A percentile compares a stretch with the other conserved stretches of the same genome.
Conservation (phyloP, 2,113 vertebrate genomes). For the Albula goreensis region DNA sequence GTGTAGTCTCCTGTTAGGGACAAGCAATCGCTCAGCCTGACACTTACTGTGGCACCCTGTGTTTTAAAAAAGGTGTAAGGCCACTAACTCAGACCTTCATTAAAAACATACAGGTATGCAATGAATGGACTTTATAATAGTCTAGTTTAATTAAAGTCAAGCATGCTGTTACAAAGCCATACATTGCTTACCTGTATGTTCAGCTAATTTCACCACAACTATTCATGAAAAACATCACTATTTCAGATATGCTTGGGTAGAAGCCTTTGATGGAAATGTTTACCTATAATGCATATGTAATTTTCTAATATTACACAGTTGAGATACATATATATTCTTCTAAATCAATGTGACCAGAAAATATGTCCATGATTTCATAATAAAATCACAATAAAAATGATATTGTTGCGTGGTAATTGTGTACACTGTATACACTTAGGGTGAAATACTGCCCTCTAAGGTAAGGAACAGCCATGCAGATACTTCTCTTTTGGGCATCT, state of each 20-base stretch:
- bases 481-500: no score
- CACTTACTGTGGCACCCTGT: not conserved
- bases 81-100: no score
- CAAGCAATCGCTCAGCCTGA: not conserved
- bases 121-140: no score
- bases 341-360: no score
- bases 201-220: not conserved
- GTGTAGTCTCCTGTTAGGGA: not conserved
- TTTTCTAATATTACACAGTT: no score
- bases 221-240: not conserved
- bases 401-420: not conserved
- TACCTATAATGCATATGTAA: not conserved
- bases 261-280: not conserved
- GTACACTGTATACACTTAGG: not conserved
- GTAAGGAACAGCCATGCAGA: not conserved
- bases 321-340: not conserved
- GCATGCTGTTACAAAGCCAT: not conserved
- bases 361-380: not conserved
- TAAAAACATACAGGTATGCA: no score
- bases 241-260: not conserved
- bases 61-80: no score
- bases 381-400: not conserved
- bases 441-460: conserved; percentile 17
- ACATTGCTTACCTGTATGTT: not conserved
- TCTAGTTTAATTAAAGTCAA: no score